Percentiles rank a stretch among this genome's conserved stretches.
phyloP scores from a whole-genome alignment of 2,888 invertebrate genomes.

The Diplolepis rosae region DNA sequence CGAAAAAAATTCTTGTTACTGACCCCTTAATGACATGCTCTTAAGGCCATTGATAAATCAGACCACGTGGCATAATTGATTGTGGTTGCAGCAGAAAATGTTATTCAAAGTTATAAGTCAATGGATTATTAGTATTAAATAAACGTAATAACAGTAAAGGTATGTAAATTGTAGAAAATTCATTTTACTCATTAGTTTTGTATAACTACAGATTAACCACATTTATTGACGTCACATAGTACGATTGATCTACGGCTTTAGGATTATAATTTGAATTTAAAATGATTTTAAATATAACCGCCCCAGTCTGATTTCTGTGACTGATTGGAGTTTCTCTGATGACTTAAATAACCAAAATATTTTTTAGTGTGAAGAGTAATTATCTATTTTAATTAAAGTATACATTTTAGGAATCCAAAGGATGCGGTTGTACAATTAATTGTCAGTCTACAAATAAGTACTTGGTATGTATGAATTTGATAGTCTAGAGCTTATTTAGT shows the following conservation, averaged over 20 bases:
- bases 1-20: no score
- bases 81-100: no score
- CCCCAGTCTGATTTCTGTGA: constrained; percentile 23
- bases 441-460: neutral
- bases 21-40: no score
- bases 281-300: neutral
- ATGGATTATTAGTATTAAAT: no score
- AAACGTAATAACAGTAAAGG: no score
- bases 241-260: neutral
- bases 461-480: neutral
- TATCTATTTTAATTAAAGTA: neutral
- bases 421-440: neutral
- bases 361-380: neutral
- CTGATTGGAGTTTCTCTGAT: neutral
- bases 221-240: neutral
- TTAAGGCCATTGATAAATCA: no score
- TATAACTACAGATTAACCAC: no score
- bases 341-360: neutral
- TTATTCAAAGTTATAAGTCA: no score
- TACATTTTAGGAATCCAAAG: neutral
- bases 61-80: no score
- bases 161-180: no score
- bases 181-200: no score
- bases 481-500: neutral
- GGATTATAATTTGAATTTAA: neutral